phyloP scores from a whole-genome alignment of 2,113 vertebrate genomes.

The Dolichotis patagonum region DNA sequence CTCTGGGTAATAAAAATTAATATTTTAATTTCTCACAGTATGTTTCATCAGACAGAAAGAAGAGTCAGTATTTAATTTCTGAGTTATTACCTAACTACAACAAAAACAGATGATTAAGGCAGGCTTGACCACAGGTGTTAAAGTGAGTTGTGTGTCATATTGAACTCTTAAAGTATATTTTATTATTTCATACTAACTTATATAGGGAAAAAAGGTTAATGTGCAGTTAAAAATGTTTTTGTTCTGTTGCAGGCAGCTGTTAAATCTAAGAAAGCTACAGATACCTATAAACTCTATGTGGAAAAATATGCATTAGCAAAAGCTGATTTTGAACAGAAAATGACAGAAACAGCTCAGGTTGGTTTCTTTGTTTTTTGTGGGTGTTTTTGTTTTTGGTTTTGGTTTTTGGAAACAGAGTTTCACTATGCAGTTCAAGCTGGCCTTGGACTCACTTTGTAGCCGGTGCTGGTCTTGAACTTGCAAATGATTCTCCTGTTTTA shows the following conservation, averaged over 20 bases:
- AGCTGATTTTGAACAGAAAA: slow-evolving; percentile 97
- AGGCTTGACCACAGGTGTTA: slow-evolving; percentile 24
- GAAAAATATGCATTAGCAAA: slow-evolving; percentile 97
- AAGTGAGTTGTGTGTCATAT: slow-evolving; percentile 54
- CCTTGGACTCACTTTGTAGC: no score
- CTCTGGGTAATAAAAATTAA: slow-evolving; percentile 7
- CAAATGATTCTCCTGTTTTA: no score
- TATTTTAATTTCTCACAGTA: slow-evolving; percentile 42
- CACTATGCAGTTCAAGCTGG: no score
- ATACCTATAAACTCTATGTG: slow-evolving; percentile 95
- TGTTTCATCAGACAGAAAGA: neutral
- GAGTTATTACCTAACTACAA: neutral
- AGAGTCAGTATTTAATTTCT: slow-evolving; percentile 47
- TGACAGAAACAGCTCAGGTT: slow-evolving; percentile 98
- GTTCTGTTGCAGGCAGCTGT: slow-evolving; percentile 91
- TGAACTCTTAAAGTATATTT: slow-evolving; percentile 53
- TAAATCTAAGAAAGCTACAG: slow-evolving; percentile 98
- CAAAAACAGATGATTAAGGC: slow-evolving; percentile 30
- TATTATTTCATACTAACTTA: slow-evolving; percentile 55
- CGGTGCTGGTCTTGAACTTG: no score
- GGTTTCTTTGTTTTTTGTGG: slow-evolving; percentile 69
- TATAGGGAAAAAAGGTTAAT: slow-evolving; percentile 34
- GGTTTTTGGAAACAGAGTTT: no score
- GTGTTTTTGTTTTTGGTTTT: slow-evolving; percentile 84
- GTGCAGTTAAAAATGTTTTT: slow-evolving; percentile 64